A percentile compares a stretch with the other conserved stretches of the same genome.
phyloP scores from a whole-genome alignment of 2,797 vertebrate genomes.

The Sebastes nivosus region DNA sequence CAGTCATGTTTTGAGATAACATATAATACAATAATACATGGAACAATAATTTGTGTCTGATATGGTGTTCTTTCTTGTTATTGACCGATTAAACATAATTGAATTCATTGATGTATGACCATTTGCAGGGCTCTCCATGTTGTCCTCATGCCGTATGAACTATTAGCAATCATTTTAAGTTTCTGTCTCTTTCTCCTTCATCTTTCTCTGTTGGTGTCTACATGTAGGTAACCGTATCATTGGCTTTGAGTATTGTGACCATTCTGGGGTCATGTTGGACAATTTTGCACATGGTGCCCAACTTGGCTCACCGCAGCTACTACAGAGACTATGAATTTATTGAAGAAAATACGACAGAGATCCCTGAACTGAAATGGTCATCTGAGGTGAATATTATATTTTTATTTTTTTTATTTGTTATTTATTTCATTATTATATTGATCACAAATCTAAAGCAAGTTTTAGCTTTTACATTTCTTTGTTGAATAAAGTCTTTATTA shows the following conservation, averaged over 20 bases:
- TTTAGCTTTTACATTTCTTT: not conserved
- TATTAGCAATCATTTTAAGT: not conserved
- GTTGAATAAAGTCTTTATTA: not conserved
- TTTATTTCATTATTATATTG: not conserved
- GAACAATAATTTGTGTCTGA: not conserved
- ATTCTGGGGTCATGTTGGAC: conserved; percentile 30
- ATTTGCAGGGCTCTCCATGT: not conserved
- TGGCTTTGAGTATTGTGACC: conserved; percentile 61
- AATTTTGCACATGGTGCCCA: fast-evolving
- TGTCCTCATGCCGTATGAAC: not conserved
- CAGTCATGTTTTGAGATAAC: not conserved
- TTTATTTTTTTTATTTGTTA: too few species aligned
- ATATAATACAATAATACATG: not conserved
- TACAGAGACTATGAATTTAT: fast-evolving
- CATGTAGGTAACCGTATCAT: conserved; percentile 59
- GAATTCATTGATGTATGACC: not conserved
- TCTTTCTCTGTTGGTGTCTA: conserved; percentile 8
- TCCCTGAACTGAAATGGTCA: fast-evolving
- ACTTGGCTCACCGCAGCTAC: fast-evolving
- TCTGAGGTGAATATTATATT: conserved; percentile 15
- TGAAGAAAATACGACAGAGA: not conserved
- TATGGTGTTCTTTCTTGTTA: not conserved
- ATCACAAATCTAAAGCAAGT: not conserved
- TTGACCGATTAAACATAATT: not conserved
- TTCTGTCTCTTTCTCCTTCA: not conserved